phyloP scores from a whole-genome alignment of 2,113 vertebrate species.

The Pholis gunnellus region DNA sequence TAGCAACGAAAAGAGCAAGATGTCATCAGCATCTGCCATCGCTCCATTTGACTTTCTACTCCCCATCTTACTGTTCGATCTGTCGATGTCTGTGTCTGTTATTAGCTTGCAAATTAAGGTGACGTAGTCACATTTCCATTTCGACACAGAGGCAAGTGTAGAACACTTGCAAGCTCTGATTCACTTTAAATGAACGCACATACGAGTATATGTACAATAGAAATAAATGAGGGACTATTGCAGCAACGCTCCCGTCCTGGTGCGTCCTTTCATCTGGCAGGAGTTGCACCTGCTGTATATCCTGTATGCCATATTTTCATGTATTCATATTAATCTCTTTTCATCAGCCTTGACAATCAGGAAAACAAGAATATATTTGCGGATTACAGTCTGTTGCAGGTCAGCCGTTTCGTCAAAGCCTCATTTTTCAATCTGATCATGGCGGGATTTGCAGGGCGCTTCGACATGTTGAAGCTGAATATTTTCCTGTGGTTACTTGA shows the following conservation, averaged over 20 bases:
- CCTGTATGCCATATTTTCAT: not conserved
- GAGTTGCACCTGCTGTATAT: not conserved
- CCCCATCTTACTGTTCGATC: not conserved
- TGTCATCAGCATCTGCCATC: slow-evolving; percentile 24
- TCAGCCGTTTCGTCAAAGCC: slow-evolving; percentile 37
- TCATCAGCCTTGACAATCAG: slow-evolving; percentile 3
- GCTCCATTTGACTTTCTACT: not conserved
- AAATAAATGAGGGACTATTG: not conserved
- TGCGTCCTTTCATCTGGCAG: not conserved
- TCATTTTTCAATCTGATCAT: slow-evolving; percentile 42
- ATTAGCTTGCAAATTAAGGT: not conserved
- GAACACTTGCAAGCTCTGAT: not conserved
- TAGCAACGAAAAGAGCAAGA: slow-evolving; percentile 28
- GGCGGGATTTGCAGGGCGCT: slow-evolving; percentile 27
- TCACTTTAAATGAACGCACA: not conserved
- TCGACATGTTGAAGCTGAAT: not conserved
- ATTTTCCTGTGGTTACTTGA: not conserved
- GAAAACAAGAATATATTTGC: slow-evolving; percentile 14
- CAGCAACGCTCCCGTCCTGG: not conserved
- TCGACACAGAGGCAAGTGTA: not conserved
- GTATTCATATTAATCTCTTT: slow-evolving; percentile 18
- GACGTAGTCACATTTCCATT: not conserved
- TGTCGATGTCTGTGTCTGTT: not conserved
- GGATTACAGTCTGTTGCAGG: slow-evolving; percentile 31
- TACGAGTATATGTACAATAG: not conserved